phyloP scores from a whole-genome alignment of 2,797 vertebrate species.

The Fistularia tabacaria region DNA sequence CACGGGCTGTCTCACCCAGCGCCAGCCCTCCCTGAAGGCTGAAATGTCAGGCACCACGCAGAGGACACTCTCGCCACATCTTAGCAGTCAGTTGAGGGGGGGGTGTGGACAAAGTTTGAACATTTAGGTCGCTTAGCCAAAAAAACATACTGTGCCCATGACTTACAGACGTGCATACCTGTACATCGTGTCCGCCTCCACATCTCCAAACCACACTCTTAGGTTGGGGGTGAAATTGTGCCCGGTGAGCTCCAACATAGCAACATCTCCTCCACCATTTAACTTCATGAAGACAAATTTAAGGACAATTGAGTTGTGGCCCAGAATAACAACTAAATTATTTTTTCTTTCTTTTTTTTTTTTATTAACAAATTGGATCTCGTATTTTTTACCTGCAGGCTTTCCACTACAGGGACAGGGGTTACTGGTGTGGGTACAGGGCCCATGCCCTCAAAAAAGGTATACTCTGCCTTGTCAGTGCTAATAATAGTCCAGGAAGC shows the following conservation, averaged over 20 bases:
- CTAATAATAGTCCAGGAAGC: constrained; percentile 99
- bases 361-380: too few relatives aligned
- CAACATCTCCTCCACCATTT: constrained; percentile 96
- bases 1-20: constrained; percentile 96
- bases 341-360: neutral
- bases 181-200: constrained; percentile 99
- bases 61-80: constrained; percentile 95
- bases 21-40: constrained; percentile 97
- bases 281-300: constrained; percentile 68
- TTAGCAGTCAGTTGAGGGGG: constrained; percentile 40
- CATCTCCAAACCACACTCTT: constrained; percentile 97
- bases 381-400: constrained; percentile 82
- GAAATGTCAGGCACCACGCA: constrained; percentile 99
- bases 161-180: constrained; percentile 69
- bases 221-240: constrained; percentile 98
- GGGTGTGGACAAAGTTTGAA: too few relatives aligned
- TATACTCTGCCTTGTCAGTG: constrained; percentile 98
- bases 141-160: too few relatives aligned
- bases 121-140: too few relatives aligned
- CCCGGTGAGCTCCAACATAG: constrained; percentile 98
- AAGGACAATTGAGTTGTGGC: neutral
- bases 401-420: constrained; percentile 97
- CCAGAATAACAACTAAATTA: neutral
- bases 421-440: constrained; percentile 93
- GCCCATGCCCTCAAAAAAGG: constrained; percentile 98